Evolutionary conservation across 2,113 vertebrate genomes (phyloP).

Genomic region (Climacteris rufus): DNA sequence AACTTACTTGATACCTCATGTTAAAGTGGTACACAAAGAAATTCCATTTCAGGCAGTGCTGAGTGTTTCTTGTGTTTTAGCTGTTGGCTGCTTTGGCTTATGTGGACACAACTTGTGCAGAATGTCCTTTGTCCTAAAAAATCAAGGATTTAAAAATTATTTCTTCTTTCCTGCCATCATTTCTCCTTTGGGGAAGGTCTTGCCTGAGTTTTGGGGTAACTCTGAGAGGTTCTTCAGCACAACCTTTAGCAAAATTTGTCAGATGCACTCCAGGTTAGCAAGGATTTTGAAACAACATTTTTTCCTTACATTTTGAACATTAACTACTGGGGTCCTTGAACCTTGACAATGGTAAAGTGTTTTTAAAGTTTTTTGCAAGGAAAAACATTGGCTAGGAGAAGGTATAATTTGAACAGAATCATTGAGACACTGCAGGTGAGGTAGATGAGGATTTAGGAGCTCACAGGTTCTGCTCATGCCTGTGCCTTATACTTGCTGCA

Average conservation of each 20-base stretch:
- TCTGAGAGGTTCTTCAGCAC: neutral
- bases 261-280: fast-evolving
- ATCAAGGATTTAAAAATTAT: too few species aligned
- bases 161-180: neutral
- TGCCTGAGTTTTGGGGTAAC: neutral
- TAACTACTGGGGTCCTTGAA: neutral
- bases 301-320: neutral
- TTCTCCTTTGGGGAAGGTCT: neutral
- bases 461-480: neutral
- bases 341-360: neutral
- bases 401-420: neutral
- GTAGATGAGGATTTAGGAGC: neutral
- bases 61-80: neutral
- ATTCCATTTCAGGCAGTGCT: neutral
- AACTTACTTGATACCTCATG: neutral
- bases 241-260: neutral
- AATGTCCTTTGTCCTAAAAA: neutral
- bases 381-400: neutral
- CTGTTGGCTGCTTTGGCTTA: neutral
- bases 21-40: neutral
- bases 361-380: neutral
- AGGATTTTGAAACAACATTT: neutral
- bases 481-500: neutral
- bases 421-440: neutral
- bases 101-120: neutral